Evolutionary conservation across 2,113 vertebrate species (phyloP), one percentile per base, ranked within the genome.

Genomic region (Clarias batrachus): DNA sequence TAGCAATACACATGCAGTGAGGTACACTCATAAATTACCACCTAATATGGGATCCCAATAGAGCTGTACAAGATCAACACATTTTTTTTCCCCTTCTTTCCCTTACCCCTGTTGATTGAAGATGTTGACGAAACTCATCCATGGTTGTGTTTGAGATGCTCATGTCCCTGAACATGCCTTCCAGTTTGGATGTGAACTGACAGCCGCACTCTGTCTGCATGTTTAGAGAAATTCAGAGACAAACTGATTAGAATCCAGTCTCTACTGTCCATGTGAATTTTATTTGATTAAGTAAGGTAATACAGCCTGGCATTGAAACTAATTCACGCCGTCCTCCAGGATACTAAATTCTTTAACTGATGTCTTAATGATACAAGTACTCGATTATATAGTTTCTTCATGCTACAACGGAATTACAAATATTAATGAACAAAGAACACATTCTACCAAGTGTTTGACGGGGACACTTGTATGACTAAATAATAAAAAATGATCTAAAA

Each of bases 101-200:
- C 37, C 92, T 95, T 88, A 99, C 98, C 95, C 97, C 98, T 0
- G 97, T 99, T 0, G 97, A 95, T 91, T 98, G 97, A 86, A 99
- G 94, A 91, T 99, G 98, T 89, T 98, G 97, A 91, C 98, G 95
- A 92, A 99, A 99, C 93, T 99, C 98, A 93, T 99, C 98, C 98
- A 99, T 98, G 63, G 98, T 99, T 71, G 98, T 99, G 94, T 99
- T 99, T 90, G 98, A 99, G 95, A 99, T 99, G 95, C 97, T 99
- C 98, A 99, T 99, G 92, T 99, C 98, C 90, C 97, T 96, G 94
- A 99, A 99, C 98, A 99, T 99, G 90, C 98, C 98, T 94, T 99
- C 98, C 94, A 99, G 96, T 96, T 99, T 99, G 14, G 97, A 99
- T 0, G 98, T 99, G 93, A 99, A 99, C 76, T 99, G 98, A 95